These are phyloP conservation scores for Mus spicilegus DNA, from an alignment of 2,113 vertebrate genomes.

Conservation along the genomic window DNA sequence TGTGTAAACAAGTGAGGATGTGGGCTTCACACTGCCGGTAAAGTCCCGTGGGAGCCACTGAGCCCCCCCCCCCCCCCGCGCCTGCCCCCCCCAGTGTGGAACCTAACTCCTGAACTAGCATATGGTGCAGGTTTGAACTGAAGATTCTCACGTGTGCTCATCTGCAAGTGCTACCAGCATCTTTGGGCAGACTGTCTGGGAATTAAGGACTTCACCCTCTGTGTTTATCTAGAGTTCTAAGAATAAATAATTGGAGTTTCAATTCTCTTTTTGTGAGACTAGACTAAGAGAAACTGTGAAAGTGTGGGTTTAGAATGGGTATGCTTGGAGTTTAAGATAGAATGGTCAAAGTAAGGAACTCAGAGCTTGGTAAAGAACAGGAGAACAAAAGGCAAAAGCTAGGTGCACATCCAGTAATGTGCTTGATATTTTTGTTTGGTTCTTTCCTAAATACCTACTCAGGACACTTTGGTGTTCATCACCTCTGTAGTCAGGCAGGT, in stretches of 20 bases:
- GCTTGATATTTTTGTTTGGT: background rate
- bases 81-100: background rate
- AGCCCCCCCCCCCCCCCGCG: background rate
- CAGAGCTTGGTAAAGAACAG: background rate
- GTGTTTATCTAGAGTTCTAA: background rate
- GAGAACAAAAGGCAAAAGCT: background rate
- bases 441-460: constrained; percentile 32
- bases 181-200: background rate
- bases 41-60: background rate
- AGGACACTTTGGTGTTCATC: background rate
- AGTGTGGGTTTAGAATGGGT: constrained; percentile 22
- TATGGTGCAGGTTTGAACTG: background rate
- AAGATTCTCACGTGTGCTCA: background rate
- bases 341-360: background rate
- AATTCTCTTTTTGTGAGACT: constrained; percentile 32
- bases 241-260: constrained; percentile 33
- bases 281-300: background rate
- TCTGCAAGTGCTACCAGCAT: background rate
- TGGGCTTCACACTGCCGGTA: background rate
- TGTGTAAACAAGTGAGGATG: background rate
- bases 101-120: background rate
- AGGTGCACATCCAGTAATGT: background rate
- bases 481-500: constrained; percentile 2
- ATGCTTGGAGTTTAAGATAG: constrained; percentile 38
- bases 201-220: background rate